phyloP scores from a whole-genome alignment of 2,113 vertebrate genomes.

The Megaceryle torquata region DNA sequence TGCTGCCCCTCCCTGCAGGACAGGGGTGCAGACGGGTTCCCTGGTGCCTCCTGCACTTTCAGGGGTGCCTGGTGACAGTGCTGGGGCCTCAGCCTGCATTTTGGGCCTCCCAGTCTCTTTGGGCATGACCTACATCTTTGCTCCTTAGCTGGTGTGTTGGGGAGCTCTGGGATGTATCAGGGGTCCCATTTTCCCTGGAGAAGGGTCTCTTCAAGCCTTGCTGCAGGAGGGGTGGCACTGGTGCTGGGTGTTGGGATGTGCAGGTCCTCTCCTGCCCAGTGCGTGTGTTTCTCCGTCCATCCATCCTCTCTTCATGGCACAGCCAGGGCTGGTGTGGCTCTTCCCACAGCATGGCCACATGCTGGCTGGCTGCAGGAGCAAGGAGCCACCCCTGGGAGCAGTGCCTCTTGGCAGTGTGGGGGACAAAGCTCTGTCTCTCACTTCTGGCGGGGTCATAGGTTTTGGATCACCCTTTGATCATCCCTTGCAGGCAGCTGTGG shows the following conservation, averaged over 20 bases:
- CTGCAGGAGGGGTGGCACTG: neutral
- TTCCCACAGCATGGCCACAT: neutral
- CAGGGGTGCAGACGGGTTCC: fast-evolving
- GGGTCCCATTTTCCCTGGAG: neutral
- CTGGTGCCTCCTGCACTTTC: neutral
- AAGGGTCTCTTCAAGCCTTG: neutral
- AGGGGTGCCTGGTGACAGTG: neutral
- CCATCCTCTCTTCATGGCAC: neutral
- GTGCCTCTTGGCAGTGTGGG: neutral
- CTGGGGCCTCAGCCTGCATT: neutral
- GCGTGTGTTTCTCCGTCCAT: neutral
- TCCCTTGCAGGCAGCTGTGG: neutral
- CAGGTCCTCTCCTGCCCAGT: neutral
- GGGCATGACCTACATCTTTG: neutral
- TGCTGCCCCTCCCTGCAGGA: fast-evolving
- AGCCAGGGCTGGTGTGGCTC: neutral
- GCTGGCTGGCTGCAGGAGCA: neutral
- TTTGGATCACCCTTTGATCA: neutral
- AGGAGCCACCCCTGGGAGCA: neutral
- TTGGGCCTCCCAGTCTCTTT: neutral
- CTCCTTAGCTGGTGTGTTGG: neutral
- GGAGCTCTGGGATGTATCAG: neutral
- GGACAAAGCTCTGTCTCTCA: neutral
- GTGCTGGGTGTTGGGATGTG: fast-evolving
- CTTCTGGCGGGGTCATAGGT: fast-evolving